A percentile compares a stretch with the other conserved stretches of the same genome.
Conservation (phyloP, 2,113 vertebrate species). For the Myiozetetes cayanensis region DNA sequence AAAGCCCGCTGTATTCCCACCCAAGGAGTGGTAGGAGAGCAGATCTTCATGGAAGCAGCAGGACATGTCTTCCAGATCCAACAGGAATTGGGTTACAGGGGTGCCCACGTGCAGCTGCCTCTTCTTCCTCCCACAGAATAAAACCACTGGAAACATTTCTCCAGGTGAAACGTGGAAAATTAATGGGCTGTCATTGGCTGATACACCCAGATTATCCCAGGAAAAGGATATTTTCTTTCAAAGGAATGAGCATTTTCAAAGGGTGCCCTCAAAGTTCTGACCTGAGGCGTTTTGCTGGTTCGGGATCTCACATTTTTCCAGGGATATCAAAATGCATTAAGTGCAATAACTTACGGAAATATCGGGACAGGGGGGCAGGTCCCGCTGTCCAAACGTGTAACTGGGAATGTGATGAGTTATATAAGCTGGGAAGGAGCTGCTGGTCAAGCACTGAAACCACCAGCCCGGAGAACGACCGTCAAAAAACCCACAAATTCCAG, state of each 20-base stretch:
- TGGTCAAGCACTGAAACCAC: neutral
- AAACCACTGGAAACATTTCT: neutral
- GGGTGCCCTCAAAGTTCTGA: neutral
- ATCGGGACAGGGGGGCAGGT: neutral
- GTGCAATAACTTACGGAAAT: neutral
- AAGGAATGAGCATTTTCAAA: neutral
- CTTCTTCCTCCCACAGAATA: neutral
- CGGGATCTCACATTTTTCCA: neutral
- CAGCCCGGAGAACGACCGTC: accelerated
- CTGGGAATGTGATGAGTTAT: neutral
- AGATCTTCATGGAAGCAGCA: neutral
- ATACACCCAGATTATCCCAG: neutral
- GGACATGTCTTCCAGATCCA: neutral
- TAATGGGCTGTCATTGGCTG: neutral
- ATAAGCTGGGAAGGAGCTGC: neutral
- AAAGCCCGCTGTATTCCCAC: neutral
- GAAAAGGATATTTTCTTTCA: neutral
- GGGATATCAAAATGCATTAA: neutral
- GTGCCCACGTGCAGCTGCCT: neutral
- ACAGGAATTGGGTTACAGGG: neutral
- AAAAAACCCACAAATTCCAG: neutral
- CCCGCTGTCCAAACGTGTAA: accelerated
- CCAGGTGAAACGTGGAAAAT: neutral
- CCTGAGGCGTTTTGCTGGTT: neutral
- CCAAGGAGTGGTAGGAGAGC: neutral